A percentile compares a stretch with the other conserved stretches of the same genome.
These are phyloP conservation scores for Enoplosus armatus DNA, from an alignment of 2,797 vertebrate species.

Conservation along the genomic window DNA sequence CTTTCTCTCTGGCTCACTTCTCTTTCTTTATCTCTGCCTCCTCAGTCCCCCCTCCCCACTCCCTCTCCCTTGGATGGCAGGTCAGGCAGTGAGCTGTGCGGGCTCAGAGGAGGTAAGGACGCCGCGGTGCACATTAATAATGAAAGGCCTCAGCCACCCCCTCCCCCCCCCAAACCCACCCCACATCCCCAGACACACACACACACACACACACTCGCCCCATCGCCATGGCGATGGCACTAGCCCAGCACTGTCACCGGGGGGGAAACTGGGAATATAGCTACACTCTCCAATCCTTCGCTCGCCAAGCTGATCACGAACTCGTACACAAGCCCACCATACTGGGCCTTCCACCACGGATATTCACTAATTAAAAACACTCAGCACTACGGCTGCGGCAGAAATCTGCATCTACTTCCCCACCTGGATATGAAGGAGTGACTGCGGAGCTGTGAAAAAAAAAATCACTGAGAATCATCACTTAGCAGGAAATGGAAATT, in stretches of 20 bases:
- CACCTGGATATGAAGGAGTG: constrained; percentile 65
- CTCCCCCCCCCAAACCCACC: constrained; percentile 32
- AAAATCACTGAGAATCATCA: constrained; percentile 54
- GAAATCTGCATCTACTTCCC: constrained; percentile 72
- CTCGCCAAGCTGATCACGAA: constrained; percentile 82
- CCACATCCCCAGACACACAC: constrained; percentile 51
- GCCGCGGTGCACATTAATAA: constrained; percentile 90
- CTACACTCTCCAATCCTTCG: constrained; percentile 78
- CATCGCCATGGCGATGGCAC: constrained; percentile 89
- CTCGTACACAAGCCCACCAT: constrained; percentile 73
- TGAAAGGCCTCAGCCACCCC: constrained; percentile 87
- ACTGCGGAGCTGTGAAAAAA: constrained; percentile 44
- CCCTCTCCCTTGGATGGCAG: constrained; percentile 85
- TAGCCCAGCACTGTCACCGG: constrained; percentile 88
- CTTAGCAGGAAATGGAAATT: constrained; percentile 71
- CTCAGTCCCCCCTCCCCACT: constrained; percentile 42
- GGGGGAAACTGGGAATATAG: constrained; percentile 80
- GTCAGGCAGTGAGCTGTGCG: constrained; percentile 89
- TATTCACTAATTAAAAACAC: constrained; percentile 80
- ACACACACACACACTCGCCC: constrained; percentile 67
- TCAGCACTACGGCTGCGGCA: constrained; percentile 62
- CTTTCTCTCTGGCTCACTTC: constrained; percentile 71
- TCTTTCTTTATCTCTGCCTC: constrained; percentile 82
- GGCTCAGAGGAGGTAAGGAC: constrained; percentile 88
- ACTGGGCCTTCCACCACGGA: constrained; percentile 73